Evolutionary conservation across 64 coral and sea anemone species (phyloP), one percentile per base, ranked within the genome.

Genomic region (Stylophora pistillata): DNA sequence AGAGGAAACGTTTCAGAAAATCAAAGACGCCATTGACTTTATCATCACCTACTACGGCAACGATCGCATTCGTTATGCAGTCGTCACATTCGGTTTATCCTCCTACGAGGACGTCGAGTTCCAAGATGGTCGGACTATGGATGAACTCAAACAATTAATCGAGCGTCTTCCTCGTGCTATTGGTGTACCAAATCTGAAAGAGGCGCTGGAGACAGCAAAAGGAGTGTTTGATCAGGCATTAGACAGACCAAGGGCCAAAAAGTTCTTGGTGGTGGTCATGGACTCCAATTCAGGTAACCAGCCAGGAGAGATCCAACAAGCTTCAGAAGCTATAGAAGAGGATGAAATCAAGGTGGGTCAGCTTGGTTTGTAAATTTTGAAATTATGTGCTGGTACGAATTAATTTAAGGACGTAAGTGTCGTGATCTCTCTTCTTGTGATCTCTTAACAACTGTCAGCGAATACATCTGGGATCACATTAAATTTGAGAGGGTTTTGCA

Each of bases 21-120:
- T 96, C 80, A 93, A 96, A 93, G 81, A 89, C 33, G 80, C 88
- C 56, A 54, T 96, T 17, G 75, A 74, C 26, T 76, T 53, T 18
- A 89, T 96, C n/a, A 69, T 89, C 57, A 72, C 71, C 72, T 81
- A 96, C 58, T 96, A 93, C 34, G 94, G 94, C 12, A 82, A 88
- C 27, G 82, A 77, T 47, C 89, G 92, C 69, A 90, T 96, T 15
- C 73, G 91, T 4, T 96, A 96, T 55, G 83, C 86, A 11, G 28
- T 96, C 12, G 74, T 96, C 52, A 61, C 72, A 14, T 93, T 89
- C 63, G 94, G 94, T 15, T 63, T 71, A 54, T 75, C 82, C 37
- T 64, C 94, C 15, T 78, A 65, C 12, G 81, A 78, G 58, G 71
- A 72, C 29, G 84, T 86, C 57, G 34, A 56, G 5, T 96, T 96